Conservation (phyloP, 2,797 vertebrate genomes). For the Pipistrellus pipistrellus region DNA sequence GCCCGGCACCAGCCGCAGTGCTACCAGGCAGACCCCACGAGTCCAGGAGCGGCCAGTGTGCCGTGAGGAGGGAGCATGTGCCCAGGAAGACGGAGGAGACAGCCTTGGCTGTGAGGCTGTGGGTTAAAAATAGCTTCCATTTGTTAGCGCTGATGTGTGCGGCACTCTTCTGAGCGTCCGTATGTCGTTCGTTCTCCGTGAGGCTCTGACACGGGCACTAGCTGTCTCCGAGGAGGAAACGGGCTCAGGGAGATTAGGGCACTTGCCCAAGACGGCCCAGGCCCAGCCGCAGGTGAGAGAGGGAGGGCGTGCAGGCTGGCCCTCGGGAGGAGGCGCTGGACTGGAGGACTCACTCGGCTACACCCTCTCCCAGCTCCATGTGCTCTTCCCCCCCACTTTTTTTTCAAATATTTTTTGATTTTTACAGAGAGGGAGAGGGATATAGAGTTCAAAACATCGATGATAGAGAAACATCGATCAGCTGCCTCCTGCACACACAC, state of each 20-base stretch:
- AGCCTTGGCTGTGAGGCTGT: not conserved
- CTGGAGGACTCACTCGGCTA: not conserved
- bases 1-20: not conserved
- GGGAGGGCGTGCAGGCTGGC: not conserved
- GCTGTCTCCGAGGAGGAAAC: not conserved
- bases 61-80: not conserved
- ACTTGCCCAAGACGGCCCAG: slow-evolving; percentile 62
- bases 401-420: too few species aligned
- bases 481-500: too few species aligned
- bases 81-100: not conserved
- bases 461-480: too few species aligned
- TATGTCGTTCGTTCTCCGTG: not conserved
- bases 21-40: not conserved
- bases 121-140: not conserved
- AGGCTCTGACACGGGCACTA: not conserved
- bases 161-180: not conserved
- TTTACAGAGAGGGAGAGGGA: too few species aligned
- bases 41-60: not conserved
- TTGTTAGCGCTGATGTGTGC: not conserved
- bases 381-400: too few species aligned
- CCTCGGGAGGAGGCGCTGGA: not conserved
- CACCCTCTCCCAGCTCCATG: not conserved
- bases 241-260: slow-evolving; percentile 52
- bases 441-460: too few species aligned
- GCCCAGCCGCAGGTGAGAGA: not conserved